Evolutionary conservation across 2,797 vertebrate species (phyloP).

Genomic region (Gambusia yucatana): DNA sequence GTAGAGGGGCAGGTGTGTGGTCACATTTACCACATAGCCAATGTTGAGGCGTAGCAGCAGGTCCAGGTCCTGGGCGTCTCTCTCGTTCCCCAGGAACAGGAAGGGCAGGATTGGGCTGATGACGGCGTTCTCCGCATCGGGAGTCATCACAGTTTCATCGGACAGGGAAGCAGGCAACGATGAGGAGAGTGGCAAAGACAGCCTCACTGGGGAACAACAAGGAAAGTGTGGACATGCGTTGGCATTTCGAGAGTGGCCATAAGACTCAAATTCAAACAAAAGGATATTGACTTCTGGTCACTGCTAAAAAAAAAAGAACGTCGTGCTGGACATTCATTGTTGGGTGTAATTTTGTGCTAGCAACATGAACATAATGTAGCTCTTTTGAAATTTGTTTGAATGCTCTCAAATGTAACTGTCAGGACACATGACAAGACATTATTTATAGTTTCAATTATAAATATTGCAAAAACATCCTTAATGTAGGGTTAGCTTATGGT

Average conservation of each 20-base stretch:
- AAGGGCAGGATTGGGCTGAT: constrained; percentile 88
- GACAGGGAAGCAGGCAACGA: constrained; percentile 83
- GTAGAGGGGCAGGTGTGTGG: constrained; percentile 89
- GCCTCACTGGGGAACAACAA: constrained; percentile 71
- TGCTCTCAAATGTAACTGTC: not conserved
- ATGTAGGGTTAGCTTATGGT: not conserved
- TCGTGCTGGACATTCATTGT: not conserved
- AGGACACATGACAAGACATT: not conserved
- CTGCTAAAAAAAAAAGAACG: not conserved
- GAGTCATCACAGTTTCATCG: constrained; percentile 83
- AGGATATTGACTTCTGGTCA: not conserved
- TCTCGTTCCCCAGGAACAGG: constrained; percentile 87
- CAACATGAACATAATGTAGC: not conserved
- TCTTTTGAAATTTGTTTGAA: not conserved
- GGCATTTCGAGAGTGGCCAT: not conserved
- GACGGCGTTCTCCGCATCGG: constrained; percentile 87
- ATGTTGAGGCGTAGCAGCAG: constrained; percentile 85
- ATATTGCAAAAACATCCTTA: not conserved
- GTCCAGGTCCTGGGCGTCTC: constrained; percentile 87
- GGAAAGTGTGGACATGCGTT: constrained; percentile 1
- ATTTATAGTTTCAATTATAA: not conserved
- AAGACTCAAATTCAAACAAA: not conserved
- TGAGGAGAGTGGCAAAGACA: constrained; percentile 83
- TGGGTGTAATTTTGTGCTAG: not conserved
- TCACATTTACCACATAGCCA: constrained; percentile 88